Evolutionary conservation across 2,888 invertebrate genomes (phyloP).

Genomic region (Auanema freiburgensis): DNA sequence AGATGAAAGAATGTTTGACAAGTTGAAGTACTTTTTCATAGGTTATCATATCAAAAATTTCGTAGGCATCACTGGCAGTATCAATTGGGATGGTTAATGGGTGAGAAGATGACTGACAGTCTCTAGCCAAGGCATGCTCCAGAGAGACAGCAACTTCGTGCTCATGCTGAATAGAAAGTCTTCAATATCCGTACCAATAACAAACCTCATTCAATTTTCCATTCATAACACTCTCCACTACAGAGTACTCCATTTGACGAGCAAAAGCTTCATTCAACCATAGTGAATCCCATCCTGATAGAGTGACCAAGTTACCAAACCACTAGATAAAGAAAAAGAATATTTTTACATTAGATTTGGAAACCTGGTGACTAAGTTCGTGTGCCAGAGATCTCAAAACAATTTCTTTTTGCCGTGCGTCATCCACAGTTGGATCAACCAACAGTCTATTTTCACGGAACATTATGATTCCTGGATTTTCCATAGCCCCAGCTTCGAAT

Average conservation of each 20-base stretch:
- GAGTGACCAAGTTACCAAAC: constrained; percentile 60
- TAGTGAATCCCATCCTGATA: constrained; percentile 56
- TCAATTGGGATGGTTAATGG: constrained; percentile 81
- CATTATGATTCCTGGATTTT: constrained; percentile 89
- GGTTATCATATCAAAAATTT: constrained; percentile 85
- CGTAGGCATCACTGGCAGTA: constrained; percentile 83
- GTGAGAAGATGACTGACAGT: constrained; percentile 80
- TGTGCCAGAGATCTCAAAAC: constrained; percentile 83
- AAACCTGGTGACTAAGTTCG: constrained; percentile 82
- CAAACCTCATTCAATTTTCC: constrained; percentile 8
- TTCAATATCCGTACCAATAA: background rate
- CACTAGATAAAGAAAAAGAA: constrained; percentile 25
- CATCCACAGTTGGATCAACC: constrained; percentile 15
- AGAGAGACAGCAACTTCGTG: constrained; percentile 26
- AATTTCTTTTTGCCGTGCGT: constrained; percentile 73
- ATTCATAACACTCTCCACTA: constrained; percentile 25
- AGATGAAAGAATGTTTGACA: background rate
- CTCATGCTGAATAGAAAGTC: constrained; percentile 24
- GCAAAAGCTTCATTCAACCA: constrained; percentile 61
- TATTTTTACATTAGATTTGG: background rate
- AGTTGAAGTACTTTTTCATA: constrained; percentile 77
- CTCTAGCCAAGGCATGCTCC: constrained; percentile 67
- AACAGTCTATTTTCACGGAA: constrained; percentile 68
- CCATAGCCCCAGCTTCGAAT: constrained; percentile 86
- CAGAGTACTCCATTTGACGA: constrained; percentile 28